Base-by-base conservation (phyloP, 1,140 invertebrate species). In the Maconellicoccus hirsutus region DNA sequence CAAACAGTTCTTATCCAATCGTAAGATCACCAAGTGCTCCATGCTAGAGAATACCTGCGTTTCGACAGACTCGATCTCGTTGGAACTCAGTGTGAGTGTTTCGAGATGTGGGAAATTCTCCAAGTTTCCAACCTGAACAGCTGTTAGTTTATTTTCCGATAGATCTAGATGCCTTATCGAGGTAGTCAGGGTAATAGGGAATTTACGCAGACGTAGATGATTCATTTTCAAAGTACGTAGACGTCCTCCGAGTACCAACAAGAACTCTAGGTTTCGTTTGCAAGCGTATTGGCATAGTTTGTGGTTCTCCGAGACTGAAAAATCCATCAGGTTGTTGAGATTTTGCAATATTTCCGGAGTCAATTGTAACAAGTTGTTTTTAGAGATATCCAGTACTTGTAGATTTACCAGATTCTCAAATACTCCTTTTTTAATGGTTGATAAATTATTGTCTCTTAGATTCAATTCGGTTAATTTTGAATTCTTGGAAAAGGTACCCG, bases 71-170 rank as follows among this genome's bases (percentile, higher is more conserved):
- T 80, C 80, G 29, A 97, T 84, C 72, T 84, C 81, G 76, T 95
- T 96, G 69, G 89, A 84, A 23, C 89, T 89, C 52, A 96, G 83
- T 76, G 93, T 89, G 27, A 97, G 78, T 26, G 90, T 82, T 73
- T 88, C 87, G 12, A 96, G 78, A 21, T 93, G 79, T 0, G 92
- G 92, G 78, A 94, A 95, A 74, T 91, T 92, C 76, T 93, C 91
- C 72, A 96, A 83, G 75, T 94, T 91, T 19, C 91, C 90, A 75
- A 90, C 86, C 52, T 85, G 84, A 23, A 96, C 86, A 0, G 83
- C 80, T 70, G 82, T 84, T 61, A 93, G 83, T 73, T 83, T 84
- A 77, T 96, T 96, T 22, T 88, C 86, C 0, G 88, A 85, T 0
- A 95, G 79, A 38, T 87, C 85, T 25, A 96, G 81, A 72, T 89